A percentile compares a stretch with the other conserved stretches of the same genome.
phyloP scores from a whole-genome alignment of 2,888 invertebrate genomes.

The Amphipyra berbera region DNA sequence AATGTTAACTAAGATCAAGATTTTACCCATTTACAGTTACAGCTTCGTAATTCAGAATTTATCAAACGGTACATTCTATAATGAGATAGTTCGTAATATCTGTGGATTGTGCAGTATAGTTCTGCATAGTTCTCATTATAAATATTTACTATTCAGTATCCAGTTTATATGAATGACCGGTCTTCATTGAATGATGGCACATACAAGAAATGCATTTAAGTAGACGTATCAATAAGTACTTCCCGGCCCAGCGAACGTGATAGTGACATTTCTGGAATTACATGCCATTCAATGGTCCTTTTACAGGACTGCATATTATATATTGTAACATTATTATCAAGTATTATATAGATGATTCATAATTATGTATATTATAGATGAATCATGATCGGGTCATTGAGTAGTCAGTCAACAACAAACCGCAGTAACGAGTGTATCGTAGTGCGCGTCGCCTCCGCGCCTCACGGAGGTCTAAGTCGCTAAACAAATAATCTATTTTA shows the following conservation, averaged over 20 bases:
- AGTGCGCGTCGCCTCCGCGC: slow-evolving; percentile 70
- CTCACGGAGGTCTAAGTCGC: slow-evolving; percentile 73
- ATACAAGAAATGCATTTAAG: slow-evolving; percentile 49
- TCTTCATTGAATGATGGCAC: slow-evolving; percentile 44
- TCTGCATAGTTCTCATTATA: slow-evolving; percentile 8
- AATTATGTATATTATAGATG: slow-evolving; percentile 81
- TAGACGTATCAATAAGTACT: slow-evolving; percentile 34
- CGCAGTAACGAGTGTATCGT: slow-evolving; percentile 78
- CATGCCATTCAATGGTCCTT: slow-evolving; percentile 29
- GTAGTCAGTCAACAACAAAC: slow-evolving; percentile 81
- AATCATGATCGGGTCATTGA: slow-evolving; percentile 82
- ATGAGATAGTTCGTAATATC: slow-evolving; percentile 34
- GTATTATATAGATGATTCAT: slow-evolving; percentile 80
- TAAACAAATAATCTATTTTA: slow-evolving; percentile 86
- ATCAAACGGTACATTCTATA: slow-evolving; percentile 27
- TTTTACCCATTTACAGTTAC: too few relatives aligned
- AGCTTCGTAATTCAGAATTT: neutral
- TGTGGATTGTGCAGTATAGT: slow-evolving; percentile 5
- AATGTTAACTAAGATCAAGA: too few relatives aligned
- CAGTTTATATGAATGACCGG: slow-evolving; percentile 46
- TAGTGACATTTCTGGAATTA: slow-evolving; percentile 45
- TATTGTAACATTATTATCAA: slow-evolving; percentile 69
- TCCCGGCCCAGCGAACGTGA: slow-evolving; percentile 23
- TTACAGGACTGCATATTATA: slow-evolving; percentile 62
- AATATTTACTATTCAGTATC: slow-evolving; percentile 37